Evolutionary conservation across 2,797 vertebrate genomes (phyloP), one percentile per base, ranked within the genome.

Genomic region (Notolabrus celidotus): DNA sequence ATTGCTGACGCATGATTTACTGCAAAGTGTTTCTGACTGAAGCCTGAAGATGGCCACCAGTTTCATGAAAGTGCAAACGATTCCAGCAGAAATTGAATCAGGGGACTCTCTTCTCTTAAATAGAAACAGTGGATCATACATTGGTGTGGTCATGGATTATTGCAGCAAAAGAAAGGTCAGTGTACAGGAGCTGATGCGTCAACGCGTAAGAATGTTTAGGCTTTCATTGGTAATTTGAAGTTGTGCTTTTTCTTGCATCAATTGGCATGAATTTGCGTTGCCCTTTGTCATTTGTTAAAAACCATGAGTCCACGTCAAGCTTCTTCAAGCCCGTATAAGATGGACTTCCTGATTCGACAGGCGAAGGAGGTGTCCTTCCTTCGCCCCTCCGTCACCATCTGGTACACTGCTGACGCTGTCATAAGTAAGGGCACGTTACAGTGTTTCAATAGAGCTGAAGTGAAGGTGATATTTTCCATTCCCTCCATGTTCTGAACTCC

Each of bases 1-100:
- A n/a, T 63, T 67, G 71, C 65, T 55, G 80, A 73, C 66, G 76
- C 49, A 68, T n/a, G 61, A 23, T 80, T 78, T 64, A 76, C 55
- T 71, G 67, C 27, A 43, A 69, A 46, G 43, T 67, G 62, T 71
- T 80, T 71, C 31, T 61, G 65, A 61, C 67, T 62, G 42, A 61
- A 52, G 55, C 51, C 72, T 34, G 14, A 61, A 31, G 77, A 65
- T 45, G 73, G 27, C 53, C 59, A 79, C 75, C 54, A 45, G 23
- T 52, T 59, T 65, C 52, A 27, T 0, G 3, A 76, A 74, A 50
- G 62, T 62, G 68, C 31, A 69, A 71, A 71, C 68, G 75, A 79
- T 72, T 77, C 38, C 33, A 49, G 73, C 68, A 45, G 42, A 23
- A 71, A 75, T 47, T 59, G 52, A 62, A 14, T 23, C 5, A 23